Evolutionary conservation across 1,140 invertebrate species (phyloP), one percentile per base, ranked within the genome.

Genomic region (Cherax destructor): DNA sequence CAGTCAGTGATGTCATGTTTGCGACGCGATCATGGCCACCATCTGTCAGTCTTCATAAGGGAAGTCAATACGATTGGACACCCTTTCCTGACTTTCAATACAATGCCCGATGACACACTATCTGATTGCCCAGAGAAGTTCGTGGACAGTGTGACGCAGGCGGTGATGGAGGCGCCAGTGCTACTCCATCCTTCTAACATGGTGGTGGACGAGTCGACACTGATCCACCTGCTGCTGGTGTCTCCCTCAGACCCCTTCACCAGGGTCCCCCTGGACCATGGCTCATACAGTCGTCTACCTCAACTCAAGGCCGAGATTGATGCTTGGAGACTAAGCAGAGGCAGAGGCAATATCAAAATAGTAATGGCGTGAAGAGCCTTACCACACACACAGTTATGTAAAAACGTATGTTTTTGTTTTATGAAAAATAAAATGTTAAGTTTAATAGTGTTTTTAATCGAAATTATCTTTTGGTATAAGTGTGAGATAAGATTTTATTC

Each of bases 171-270:
- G 50, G 79, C 79, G 79, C 79, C 79, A 4, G 79, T 81, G 52
- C 5, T 52, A 21, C 79, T 81, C 3, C 24, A 11, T 3, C 56
- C 79, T 5, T 81, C 79, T n/a, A 59, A 59, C 4, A 81, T 81
- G 79, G 79, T 81, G 79, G 79, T 81, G 79, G 79, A 81, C 79
- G 79, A 81, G 50, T 52, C 79, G 50, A 81, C 79, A 21, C 50
- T 81, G 50, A 59, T 81, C 21, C 21, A 59, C 18, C 79, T 81
- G 79, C 50, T 56, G 50, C 79, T 81, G 18, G 21, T 24, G 79
- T 56, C n/a, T n/a, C 79, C 79, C n/a, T 30, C 24, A 3, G 79
- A 81, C 79, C 79, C 79, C 50, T 81, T 81, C 79, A 81, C 79
- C 7, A 50, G 79, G 4, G 16, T 18, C 50, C 79, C 79, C 30